phyloP scores from a whole-genome alignment of 2,888 invertebrate genomes.

The Pristionchus arcanus region DNA sequence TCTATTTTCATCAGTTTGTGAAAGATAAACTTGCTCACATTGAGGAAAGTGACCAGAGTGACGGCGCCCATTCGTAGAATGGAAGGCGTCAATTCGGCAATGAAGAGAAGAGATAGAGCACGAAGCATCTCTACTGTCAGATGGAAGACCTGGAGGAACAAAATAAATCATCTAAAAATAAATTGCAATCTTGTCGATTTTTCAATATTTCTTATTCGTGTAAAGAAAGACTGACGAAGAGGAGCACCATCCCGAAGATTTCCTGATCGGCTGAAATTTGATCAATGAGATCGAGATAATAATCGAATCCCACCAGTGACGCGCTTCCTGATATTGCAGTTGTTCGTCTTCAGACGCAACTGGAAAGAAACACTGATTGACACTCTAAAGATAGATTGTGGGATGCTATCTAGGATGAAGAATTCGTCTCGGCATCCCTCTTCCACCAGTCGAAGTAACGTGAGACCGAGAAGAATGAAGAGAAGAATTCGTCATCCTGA shows the following conservation, averaged over 20 bases:
- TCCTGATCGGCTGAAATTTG: background rate
- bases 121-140: background rate
- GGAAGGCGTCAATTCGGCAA: conserved; percentile 31
- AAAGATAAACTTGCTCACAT: background rate
- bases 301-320: background rate
- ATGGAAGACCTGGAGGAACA: background rate
- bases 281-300: background rate
- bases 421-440: no score
- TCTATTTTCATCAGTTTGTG: background rate
- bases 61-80: background rate
- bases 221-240: background rate
- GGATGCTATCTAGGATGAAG: no score
- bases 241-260: background rate
- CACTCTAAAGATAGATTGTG: no score
- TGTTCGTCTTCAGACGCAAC: background rate
- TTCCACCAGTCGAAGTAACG: no score
- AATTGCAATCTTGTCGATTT: background rate
- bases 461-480: no score
- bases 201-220: background rate
- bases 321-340: background rate
- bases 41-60: background rate
- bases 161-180: background rate
- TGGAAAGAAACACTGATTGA: background rate
- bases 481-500: no score
- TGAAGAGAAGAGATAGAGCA: conserved; percentile 3